Conservation (phyloP, 2,797 vertebrate genomes). For the Tauraco hartlaubi region DNA sequence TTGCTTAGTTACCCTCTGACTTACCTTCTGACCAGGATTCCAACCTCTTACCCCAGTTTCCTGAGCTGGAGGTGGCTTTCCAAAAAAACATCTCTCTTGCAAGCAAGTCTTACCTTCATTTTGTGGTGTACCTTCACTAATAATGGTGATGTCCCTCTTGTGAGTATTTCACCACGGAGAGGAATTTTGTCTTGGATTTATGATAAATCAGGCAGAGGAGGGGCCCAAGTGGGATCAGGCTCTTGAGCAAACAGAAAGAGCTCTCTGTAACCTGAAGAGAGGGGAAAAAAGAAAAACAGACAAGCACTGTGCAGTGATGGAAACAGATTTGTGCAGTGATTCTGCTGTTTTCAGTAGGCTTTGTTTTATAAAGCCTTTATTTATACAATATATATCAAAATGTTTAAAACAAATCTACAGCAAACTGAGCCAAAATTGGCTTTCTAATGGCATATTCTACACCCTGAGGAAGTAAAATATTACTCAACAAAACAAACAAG, state of each 20-base stretch:
- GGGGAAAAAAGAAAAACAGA: accelerated
- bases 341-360: background rate
- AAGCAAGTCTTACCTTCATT: background rate
- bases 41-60: background rate
- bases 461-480: background rate
- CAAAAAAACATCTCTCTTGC: background rate
- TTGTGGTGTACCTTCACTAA: background rate
- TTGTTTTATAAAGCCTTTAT: background rate
- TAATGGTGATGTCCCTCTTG: background rate
- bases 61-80: background rate
- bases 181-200: background rate
- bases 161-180: background rate
- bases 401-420: background rate
- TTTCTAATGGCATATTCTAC: background rate
- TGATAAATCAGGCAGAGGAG: background rate
- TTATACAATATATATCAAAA: background rate
- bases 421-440: background rate
- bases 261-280: background rate
- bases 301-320: background rate
- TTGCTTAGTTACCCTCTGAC: background rate
- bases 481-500: slow-evolving; percentile 7
- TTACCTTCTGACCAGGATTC: background rate
- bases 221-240: background rate
- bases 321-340: background rate
- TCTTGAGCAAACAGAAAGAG: background rate